phyloP scores from a whole-genome alignment of 2,888 invertebrate species.

The Ephialtes manifestator region DNA sequence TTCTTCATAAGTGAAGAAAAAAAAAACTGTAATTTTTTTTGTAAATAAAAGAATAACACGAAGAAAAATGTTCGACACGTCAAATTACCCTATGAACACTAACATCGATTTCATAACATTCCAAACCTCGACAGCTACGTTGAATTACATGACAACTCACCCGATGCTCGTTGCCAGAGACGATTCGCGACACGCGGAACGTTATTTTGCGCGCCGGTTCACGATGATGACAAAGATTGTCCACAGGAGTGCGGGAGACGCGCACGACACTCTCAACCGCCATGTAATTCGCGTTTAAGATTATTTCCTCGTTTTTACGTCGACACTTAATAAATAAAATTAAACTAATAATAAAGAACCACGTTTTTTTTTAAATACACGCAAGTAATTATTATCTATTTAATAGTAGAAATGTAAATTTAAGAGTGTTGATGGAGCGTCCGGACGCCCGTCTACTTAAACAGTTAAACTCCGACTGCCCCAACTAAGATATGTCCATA shows the following conservation, averaged over 20 bases:
- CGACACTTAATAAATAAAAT: background rate
- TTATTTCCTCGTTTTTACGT: background rate
- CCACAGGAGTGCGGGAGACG: constrained; percentile 31
- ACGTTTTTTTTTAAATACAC: background rate
- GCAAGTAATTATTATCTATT: background rate
- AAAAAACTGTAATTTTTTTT: background rate
- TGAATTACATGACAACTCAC: constrained; percentile 8
- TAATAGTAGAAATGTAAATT: background rate
- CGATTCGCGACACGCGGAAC: constrained; percentile 1
- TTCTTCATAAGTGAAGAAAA: too few relatives aligned
- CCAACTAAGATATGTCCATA: constrained; percentile 62
- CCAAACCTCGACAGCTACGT: background rate
- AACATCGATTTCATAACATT: constrained; percentile 4
- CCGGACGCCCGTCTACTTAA: constrained; percentile 26
- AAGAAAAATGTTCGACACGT: background rate
- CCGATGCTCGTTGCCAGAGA: constrained; percentile 3
- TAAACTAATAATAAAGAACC: background rate
- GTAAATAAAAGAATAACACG: background rate
- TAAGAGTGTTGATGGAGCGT: background rate
- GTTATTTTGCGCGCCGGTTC: background rate
- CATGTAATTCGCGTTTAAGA: constrained; percentile 21
- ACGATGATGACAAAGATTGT: constrained; percentile 25
- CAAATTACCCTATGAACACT: background rate
- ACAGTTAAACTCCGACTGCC: constrained; percentile 78
- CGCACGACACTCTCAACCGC: constrained; percentile 37